Conservation (phyloP, 35 echinoderm and acorn worm species). For the Apostichopus parvimensis region DNA sequence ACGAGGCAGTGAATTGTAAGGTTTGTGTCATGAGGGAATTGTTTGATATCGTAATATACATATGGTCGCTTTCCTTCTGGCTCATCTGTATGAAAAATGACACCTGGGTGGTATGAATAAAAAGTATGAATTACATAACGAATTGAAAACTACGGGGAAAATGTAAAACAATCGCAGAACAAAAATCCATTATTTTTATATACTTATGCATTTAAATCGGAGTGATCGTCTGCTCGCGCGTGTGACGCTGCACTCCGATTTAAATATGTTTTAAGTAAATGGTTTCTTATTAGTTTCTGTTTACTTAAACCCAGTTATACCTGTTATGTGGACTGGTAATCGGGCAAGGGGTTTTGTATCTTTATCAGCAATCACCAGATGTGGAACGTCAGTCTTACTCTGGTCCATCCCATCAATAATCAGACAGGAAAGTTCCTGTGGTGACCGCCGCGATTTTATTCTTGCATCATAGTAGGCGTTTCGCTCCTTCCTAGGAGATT, state of each 20-base stretch:
- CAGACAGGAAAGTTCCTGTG: background rate
- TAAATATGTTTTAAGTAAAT: no score
- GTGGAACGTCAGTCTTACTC: constrained; percentile 67
- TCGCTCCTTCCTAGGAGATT: background rate
- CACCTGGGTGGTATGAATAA: constrained; percentile 25
- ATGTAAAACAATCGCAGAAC: no score
- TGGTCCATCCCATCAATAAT: constrained; percentile 73
- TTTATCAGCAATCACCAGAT: constrained; percentile 49
- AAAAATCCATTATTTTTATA: no score
- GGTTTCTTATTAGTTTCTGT: no score
- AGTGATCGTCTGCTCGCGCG: no score
- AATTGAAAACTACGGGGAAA: no score
- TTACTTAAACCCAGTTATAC: background rate
- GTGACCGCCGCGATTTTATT: background rate
- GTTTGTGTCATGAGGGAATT: constrained; percentile 58
- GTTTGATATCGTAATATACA: constrained; percentile 49
- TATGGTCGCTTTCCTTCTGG: constrained; percentile 24
- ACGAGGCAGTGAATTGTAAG: constrained; percentile 59
- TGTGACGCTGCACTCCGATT: no score
- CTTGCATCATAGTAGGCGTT: constrained; percentile 1
- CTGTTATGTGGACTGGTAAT: constrained; percentile 64
- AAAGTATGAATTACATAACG: background rate
- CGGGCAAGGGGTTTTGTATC: constrained; percentile 43
- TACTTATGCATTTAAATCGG: no score
- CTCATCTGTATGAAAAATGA: constrained; percentile 53